These are phyloP conservation scores for Cryptocheilus praepositus DNA, from an alignment of 2,888 invertebrate species.

Conservation along the genomic window DNA sequence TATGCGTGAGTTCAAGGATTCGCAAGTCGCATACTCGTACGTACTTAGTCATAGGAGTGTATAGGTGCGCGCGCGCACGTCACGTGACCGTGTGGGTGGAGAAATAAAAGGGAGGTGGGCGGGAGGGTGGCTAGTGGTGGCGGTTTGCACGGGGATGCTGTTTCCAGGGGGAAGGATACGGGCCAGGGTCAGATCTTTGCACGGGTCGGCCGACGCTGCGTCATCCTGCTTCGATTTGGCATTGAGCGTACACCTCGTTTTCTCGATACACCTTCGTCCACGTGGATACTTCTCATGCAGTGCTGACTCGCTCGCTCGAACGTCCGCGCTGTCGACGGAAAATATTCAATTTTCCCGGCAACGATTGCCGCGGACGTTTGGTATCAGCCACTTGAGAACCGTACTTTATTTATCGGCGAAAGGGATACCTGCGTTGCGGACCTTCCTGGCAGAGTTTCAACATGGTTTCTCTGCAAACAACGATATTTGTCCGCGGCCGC, in stretches of 20 bases:
- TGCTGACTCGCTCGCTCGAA: slow-evolving; percentile 10
- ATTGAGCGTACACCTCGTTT: slow-evolving; percentile 2
- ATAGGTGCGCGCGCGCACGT: not conserved
- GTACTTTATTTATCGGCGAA: too few relatives aligned
- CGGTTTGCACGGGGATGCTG: slow-evolving; percentile 13
- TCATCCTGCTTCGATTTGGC: slow-evolving; percentile 11
- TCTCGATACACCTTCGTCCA: too few relatives aligned
- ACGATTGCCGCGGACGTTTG: too few relatives aligned
- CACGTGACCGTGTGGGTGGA: not conserved
- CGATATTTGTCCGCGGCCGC: too few relatives aligned
- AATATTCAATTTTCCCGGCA: slow-evolving; percentile 11
- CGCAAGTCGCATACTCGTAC: not conserved
- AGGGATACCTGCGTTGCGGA: too few relatives aligned
- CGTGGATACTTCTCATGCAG: too few relatives aligned
- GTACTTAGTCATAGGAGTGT: not conserved
- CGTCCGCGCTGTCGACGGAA: not conserved
- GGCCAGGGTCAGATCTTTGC: slow-evolving; percentile 48
- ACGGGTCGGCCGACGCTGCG: slow-evolving; percentile 20
- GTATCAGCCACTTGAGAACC: too few relatives aligned
- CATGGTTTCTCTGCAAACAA: too few relatives aligned
- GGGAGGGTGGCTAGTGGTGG: slow-evolving; percentile 6
- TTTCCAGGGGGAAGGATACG: slow-evolving; percentile 2
- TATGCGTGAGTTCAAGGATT: slow-evolving; percentile 28
- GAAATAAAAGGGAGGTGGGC: not conserved
- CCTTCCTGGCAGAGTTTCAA: too few relatives aligned